Evolutionary conservation across 1,140 invertebrate species (phyloP), one percentile per base, ranked within the genome.

Genomic region (Zaprionus taronus): DNA sequence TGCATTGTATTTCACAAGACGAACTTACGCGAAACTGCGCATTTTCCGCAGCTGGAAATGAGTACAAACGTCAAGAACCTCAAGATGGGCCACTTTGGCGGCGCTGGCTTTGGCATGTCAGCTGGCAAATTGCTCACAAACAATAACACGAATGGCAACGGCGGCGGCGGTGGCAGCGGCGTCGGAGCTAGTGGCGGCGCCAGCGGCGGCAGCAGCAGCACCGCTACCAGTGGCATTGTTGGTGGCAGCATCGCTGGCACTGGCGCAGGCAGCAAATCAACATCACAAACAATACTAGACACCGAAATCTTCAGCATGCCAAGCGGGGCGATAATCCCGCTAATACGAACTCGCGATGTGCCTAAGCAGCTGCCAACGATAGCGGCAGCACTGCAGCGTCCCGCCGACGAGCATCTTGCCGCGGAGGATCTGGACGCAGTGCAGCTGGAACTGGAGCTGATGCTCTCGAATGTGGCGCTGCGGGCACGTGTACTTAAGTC

Each of bases 381-480:
- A 41, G 92, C 92, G 2, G 70, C 91, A 93, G 95, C 96, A 56
- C 80, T 96, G 28, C 93, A 94, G 49, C 93, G 95, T 17, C 86
- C 93, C 36, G 83, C 93, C n/a, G 95, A 95, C 41, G 95, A 96
- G 66, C 94, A 94, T 38, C 93, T 97, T 57, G 94, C 94, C 2
- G 95, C 97, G 92, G 97, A 98, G 76, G 97, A 99, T 91, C 93
- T 99, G 14, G 97, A 98, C 91, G 94, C 94, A 1, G 93, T 99
- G 12, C 98, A 99, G 91, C 91, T 96, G 49, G 98, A 99, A 91
- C 93, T 99, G n/a, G 98, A 99, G 93, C 96, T 96, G 47, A 92
- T 99, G 31, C 93, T 98, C 12, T 97, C 97, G 0, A 96, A 96
- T 51, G 96, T 96, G 34, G 96, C 97, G 1, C 94, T 98, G 2